These are phyloP conservation scores for Odontocolon sp. DNA, from an alignment of 2,888 invertebrate genomes.

Conservation along the genomic window DNA sequence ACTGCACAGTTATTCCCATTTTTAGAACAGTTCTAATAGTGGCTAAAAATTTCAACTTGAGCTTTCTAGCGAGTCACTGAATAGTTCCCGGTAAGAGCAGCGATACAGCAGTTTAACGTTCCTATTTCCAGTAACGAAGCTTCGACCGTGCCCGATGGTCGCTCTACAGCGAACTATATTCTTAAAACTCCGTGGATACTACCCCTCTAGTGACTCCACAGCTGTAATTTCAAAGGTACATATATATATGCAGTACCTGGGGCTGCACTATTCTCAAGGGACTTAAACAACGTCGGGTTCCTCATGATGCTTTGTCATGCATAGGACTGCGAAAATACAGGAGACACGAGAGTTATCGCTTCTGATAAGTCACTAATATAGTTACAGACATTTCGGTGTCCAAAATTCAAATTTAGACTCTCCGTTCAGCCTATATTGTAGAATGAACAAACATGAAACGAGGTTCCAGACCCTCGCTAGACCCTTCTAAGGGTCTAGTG, in stretches of 20 bases:
- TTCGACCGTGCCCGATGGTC: constrained; percentile 34
- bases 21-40: too few species aligned
- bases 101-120: constrained; percentile 26
- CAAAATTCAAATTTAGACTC: too few species aligned
- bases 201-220: constrained; percentile 40
- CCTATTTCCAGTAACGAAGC: constrained; percentile 25
- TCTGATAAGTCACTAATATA: constrained; percentile 49
- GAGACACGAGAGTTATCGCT: constrained; percentile 37
- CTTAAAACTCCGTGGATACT: background rate
- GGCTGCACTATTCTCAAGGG: constrained; percentile 41
- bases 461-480: too few species aligned
- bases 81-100: constrained; percentile 22
- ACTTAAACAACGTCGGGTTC: constrained; percentile 14
- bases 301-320: constrained; percentile 61
- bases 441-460: too few species aligned
- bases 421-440: too few species aligned
- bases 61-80: background rate
- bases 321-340: constrained; percentile 13
- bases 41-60: too few species aligned
- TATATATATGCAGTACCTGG: too few species aligned
- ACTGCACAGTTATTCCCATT: background rate
- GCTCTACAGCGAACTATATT: background rate
- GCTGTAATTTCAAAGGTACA: too few species aligned
- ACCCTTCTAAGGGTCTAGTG: too few species aligned
- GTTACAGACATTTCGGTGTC: constrained; percentile 38